Base-by-base conservation (phyloP, 2,113 vertebrate genomes). In the Corapipo altera region DNA sequence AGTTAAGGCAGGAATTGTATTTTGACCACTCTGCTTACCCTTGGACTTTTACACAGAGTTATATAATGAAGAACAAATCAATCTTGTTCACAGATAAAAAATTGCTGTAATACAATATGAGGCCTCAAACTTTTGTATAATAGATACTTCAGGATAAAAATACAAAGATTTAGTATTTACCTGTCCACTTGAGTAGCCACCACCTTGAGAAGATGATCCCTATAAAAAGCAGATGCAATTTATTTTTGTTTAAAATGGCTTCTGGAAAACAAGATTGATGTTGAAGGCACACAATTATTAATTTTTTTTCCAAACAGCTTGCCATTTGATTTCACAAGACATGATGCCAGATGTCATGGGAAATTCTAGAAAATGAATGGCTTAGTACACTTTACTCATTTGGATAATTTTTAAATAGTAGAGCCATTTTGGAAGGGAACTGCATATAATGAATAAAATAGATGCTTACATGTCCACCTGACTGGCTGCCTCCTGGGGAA, bases 391-490 rank as follows among this genome's bases (percentile, higher is more conserved):
- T 84, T 85, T 80, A 85, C 54, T 88, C 7, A 3, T 71, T 33
- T 30, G 33, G 46, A 24, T 76, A 70, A 54, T 28, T 83, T 92
- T 88, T 20, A 58, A 76, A 79, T 33, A 85, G 22, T 88, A 85
- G 12, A 64, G 23, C 52, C 46, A 66, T 82, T 92, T 92, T 83
- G 76, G 66, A 88, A 83, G 75, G 65, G 46, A 88, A 94, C 91
- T 74, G 85, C 76, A 92, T 93, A 84, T 95, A 97, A 91, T 77
- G 88, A 96, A 95, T 90, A 93, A 96, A 97, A 95, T 71, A 86
- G 76, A 94, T 95, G 92, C 95, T 96, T 97, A 96, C 97, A 97
- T 96, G 95, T 95, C 96, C 97, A 97, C 96, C 96, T 96, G 92
- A 95, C 65, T 95, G 95, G 87, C 93, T 97, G 91, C 95, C 89